These are phyloP conservation scores for Apostichopus japonicus DNA, from an alignment of 35 echinoderm and acorn worm species.

Conservation along the genomic window DNA sequence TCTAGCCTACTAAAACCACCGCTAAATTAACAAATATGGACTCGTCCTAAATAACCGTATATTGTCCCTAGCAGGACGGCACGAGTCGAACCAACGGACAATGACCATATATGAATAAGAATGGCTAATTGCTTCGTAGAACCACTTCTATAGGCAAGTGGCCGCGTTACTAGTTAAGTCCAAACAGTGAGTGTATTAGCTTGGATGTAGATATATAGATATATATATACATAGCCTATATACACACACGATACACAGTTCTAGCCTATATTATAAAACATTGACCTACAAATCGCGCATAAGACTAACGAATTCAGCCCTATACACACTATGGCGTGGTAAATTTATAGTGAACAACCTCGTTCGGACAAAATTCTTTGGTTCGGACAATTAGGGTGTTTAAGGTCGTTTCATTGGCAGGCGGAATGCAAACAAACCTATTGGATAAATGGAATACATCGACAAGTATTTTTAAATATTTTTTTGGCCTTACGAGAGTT, in stretches of 20 bases:
- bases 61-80: slow-evolving; percentile 25
- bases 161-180: not conserved
- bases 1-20: not conserved
- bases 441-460: too few species aligned
- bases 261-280: not conserved
- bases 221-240: not conserved
- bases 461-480: too few species aligned
- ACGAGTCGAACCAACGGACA: slow-evolving; percentile 5
- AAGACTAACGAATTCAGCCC: too few species aligned
- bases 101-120: slow-evolving; percentile 26
- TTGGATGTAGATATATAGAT: not conserved
- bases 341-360: too few species aligned
- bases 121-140: slow-evolving; percentile 15
- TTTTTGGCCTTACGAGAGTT: too few species aligned
- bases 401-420: too few species aligned
- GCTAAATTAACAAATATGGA: slow-evolving; percentile 13
- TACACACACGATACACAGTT: not conserved
- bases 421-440: too few species aligned
- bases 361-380: too few species aligned
- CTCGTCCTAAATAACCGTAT: not conserved
- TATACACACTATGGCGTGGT: too few species aligned
- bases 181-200: not conserved
- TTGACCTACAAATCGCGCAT: not conserved
- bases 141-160: not conserved
- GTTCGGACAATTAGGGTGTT: too few species aligned